Conservation (phyloP, 2,888 invertebrate genomes). For the Orthonevra nobilis region DNA sequence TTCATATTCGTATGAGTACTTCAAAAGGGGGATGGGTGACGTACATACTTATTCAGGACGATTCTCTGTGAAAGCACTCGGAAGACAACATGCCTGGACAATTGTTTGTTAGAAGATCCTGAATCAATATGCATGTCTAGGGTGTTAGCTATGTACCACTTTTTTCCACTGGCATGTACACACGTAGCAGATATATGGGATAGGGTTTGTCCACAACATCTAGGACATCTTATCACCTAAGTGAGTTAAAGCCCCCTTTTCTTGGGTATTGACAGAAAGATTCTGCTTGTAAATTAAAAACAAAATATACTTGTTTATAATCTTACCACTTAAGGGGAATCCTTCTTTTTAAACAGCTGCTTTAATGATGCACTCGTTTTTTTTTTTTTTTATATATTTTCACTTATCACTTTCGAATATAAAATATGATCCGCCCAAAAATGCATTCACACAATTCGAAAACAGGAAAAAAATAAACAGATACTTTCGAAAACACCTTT, state of each 20-base stretch:
- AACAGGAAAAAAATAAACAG: slow-evolving; percentile 4
- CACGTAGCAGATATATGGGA: not conserved
- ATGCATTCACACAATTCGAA: too few species aligned
- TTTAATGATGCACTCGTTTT: slow-evolving; percentile 1
- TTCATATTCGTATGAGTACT: slow-evolving; percentile 1
- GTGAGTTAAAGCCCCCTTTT: too few species aligned
- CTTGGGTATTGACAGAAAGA: too few species aligned
- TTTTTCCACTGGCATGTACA: too few species aligned
- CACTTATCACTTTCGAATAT: not conserved
- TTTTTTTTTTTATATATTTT: too few species aligned
- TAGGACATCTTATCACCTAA: slow-evolving; percentile 1
- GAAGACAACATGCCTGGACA: slow-evolving; percentile 25
- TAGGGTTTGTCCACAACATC: not conserved
- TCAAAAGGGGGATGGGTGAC: too few species aligned
- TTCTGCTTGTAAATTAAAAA: too few species aligned
- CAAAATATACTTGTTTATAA: too few species aligned
- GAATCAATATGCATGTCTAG: slow-evolving; percentile 12
- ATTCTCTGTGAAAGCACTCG: slow-evolving; percentile 21
- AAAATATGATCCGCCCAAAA: too few species aligned
- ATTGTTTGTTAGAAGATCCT: slow-evolving; percentile 32
- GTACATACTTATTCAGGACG: too few species aligned
- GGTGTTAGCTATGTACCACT: not conserved
- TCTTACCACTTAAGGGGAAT: slow-evolving; percentile 40
- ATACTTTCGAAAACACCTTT: not conserved
- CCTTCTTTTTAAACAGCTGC: slow-evolving; percentile 31